Conservation (phyloP, 2,888 invertebrate genomes). For the Drosophila paranaensis region DNA sequence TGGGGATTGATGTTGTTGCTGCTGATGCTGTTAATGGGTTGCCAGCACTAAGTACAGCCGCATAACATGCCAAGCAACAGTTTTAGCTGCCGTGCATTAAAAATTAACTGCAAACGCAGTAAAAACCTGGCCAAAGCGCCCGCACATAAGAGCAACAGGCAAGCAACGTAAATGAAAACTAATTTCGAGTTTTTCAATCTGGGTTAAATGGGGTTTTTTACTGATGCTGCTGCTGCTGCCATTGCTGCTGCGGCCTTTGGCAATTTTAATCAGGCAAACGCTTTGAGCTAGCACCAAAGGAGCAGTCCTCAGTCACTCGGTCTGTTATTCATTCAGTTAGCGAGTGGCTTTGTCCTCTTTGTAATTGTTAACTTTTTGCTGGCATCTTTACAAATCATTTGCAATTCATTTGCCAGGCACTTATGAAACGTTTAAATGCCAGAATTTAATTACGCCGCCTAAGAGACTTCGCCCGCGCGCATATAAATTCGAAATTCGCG, state of each 20-base stretch:
- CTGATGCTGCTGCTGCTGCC: conserved; percentile 23
- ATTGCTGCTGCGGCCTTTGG: conserved; percentile 49
- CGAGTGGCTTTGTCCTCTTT: conserved; percentile 23
- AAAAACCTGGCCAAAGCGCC: conserved; percentile 38
- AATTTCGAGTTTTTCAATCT: conserved; percentile 80
- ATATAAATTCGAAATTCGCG: conserved; percentile 30
- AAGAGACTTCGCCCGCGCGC: background rate
- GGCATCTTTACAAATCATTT: conserved; percentile 68
- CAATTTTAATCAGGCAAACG: conserved; percentile 72
- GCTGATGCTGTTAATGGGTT: conserved; percentile 41
- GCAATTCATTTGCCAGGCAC: conserved; percentile 68
- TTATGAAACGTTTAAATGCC: conserved; percentile 70
- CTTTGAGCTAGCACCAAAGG: conserved; percentile 50
- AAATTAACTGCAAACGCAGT: conserved; percentile 71
- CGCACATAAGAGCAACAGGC: conserved; percentile 25
- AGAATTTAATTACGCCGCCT: conserved; percentile 67
- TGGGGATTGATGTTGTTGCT: background rate
- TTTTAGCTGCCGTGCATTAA: conserved; percentile 71
- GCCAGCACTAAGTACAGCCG: conserved; percentile 49
- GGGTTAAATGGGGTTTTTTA: conserved; percentile 72
- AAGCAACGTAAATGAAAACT: conserved; percentile 76
- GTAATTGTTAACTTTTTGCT: conserved; percentile 39
- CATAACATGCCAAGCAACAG: conserved; percentile 72
- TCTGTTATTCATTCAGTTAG: conserved; percentile 17
- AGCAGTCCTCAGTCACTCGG: conserved; percentile 24